These are phyloP conservation scores for Diploscapter pachys DNA, from an alignment of 1,140 invertebrate genomes.

Conservation along the genomic window DNA sequence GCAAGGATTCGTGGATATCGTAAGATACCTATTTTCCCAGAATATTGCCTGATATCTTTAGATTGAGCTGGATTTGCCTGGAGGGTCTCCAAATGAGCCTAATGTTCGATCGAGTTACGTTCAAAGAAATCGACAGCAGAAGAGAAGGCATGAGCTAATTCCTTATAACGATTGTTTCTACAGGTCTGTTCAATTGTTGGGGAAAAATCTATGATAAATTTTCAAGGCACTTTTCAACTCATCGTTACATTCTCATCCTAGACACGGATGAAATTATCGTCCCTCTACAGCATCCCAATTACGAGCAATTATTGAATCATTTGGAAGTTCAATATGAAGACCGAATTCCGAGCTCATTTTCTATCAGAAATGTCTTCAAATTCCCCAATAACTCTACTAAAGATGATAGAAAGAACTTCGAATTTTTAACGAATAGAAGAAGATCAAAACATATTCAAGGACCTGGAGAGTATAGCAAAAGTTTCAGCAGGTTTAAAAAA, in stretches of 20 bases:
- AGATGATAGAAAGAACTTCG: slow-evolving; percentile 21
- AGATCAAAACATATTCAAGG: slow-evolving; percentile 59
- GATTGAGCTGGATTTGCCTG: slow-evolving; percentile 81
- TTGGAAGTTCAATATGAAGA: slow-evolving; percentile 28
- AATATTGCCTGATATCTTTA: slow-evolving; percentile 20
- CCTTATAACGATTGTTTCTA: slow-evolving; percentile 95
- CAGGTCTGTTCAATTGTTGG: slow-evolving; percentile 67
- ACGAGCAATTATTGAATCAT: slow-evolving; percentile 13
- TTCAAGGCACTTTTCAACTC: slow-evolving; percentile 64
- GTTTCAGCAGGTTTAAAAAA: slow-evolving; percentile 65
- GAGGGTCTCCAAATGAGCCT: slow-evolving; percentile 82
- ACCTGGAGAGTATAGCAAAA: slow-evolving; percentile 65
- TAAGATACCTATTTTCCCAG: slow-evolving; percentile 13
- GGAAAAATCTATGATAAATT: slow-evolving; percentile 6
- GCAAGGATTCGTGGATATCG: slow-evolving; percentile 73
- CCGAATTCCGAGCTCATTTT: slow-evolving; percentile 65
- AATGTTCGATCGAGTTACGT: slow-evolving; percentile 62
- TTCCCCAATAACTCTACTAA: slow-evolving; percentile 62
- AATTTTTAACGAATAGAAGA: slow-evolving; percentile 49
- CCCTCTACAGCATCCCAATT: slow-evolving; percentile 73
- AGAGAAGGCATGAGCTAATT: slow-evolving; percentile 88
- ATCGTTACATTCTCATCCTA: slow-evolving; percentile 81
- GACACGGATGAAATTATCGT: slow-evolving; percentile 93
- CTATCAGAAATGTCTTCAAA: slow-evolving; percentile 69
- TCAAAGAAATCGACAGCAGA: slow-evolving; percentile 71